Evolutionary conservation across 2,888 invertebrate genomes (phyloP), one percentile per base, ranked within the genome.

Genomic region (Liodrosophila aerea): DNA sequence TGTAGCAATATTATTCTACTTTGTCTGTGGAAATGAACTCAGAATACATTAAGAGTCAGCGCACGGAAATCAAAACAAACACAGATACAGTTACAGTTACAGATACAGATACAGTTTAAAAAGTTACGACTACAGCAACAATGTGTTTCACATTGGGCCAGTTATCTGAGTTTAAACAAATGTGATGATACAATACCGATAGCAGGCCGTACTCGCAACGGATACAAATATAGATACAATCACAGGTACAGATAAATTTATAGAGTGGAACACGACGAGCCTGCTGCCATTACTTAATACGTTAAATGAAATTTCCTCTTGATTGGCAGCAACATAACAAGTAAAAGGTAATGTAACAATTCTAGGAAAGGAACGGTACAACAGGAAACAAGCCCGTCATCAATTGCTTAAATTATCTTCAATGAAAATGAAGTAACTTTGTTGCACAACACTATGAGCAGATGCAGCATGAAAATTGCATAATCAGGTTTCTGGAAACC

Each of bases 241-340:
- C 22, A 4, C 22, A 22, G 22, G 5, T 22, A 22, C 22, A 29
- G 12, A 30, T 3, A 22, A 4, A 22, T 22, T 22, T 22, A 22
- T 22, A 22, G 22, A 22, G 22, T 11, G 39, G 36, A 16, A 18
- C 39, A 16, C n/a, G 18, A 16, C 39, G 31, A 13, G 29, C 12
- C 50, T 29, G 49, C 33, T 40, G 27, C 29, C 51, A 31, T 56
- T 56, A 40, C 33, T 18, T 34, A 30, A 41, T 41, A 66, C 40
- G 64, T 54, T 50, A 31, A 73, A 59, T 66, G 30, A 51, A 69
- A 69, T 64, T 52, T 54, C 13, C 41, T 67, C 54, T 54, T 59
- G 65, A 61, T 64, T 65, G 51, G 29, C 2, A 51, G 27, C n/a
- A 13, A 12, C 12, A 30, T 37, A 15, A 9, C 30, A 43, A 8